phyloP scores from a whole-genome alignment of 2,113 vertebrate genomes.

The Procavia capensis region DNA sequence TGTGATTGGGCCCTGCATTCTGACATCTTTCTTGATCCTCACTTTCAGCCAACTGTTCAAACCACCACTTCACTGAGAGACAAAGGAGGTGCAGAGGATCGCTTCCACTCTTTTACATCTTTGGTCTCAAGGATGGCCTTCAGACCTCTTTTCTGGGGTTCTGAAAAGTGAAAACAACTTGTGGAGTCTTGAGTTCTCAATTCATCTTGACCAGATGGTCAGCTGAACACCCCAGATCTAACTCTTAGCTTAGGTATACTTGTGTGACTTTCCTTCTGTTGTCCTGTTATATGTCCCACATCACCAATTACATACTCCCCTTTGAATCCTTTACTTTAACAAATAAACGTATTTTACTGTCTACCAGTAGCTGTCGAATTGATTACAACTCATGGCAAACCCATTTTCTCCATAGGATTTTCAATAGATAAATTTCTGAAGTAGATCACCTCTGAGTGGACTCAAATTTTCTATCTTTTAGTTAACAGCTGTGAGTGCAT shows the following conservation, averaged over 20 bases:
- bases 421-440: neutral
- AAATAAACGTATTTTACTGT: neutral
- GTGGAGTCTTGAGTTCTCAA: neutral
- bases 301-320: neutral
- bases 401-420: neutral
- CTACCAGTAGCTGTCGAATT: neutral
- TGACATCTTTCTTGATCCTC: neutral
- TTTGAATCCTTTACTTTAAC: neutral
- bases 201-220: neutral
- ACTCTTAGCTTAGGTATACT: neutral
- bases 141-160: neutral
- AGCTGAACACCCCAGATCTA: neutral
- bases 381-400: neutral
- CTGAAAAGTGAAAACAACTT: neutral
- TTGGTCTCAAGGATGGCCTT: neutral
- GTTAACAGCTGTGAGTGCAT: neutral
- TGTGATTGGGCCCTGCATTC: neutral
- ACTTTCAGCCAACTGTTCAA: neutral
- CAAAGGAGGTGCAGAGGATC: neutral
- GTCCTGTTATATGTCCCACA: neutral
- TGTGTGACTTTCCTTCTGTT: neutral
- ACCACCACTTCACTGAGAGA: neutral
- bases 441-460: neutral
- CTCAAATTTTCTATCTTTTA: neutral
- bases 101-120: neutral